phyloP scores from a whole-genome alignment of 1,140 invertebrate genomes.

The Dinoponera quadriceps region DNA sequence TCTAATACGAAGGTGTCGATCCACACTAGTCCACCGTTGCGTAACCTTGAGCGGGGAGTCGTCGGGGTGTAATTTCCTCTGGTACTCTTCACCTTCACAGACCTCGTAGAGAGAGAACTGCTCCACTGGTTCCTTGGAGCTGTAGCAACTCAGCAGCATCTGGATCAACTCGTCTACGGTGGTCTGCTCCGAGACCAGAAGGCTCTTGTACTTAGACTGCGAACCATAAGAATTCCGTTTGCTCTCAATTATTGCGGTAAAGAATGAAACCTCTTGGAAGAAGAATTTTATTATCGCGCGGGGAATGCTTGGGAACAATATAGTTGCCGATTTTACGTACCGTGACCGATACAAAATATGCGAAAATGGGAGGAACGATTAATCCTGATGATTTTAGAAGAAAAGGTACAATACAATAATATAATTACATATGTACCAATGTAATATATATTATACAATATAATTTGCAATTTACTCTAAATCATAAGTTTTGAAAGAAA shows the following conservation, averaged over 20 bases:
- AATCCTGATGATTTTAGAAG: no score
- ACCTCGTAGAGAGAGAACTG: slow-evolving; percentile 96
- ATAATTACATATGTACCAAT: no score
- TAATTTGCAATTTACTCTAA: no score
- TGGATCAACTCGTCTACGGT: slow-evolving; percentile 95
- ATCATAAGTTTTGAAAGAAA: no score
- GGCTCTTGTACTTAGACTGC: slow-evolving; percentile 95
- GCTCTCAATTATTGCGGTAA: slow-evolving; percentile 1
- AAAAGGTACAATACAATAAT: no score
- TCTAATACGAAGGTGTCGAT: slow-evolving; percentile 92
- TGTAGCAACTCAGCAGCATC: slow-evolving; percentile 94
- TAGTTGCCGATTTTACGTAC: not conserved
- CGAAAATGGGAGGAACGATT: no score
- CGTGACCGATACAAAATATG: no score
- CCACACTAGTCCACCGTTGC: slow-evolving; percentile 89
- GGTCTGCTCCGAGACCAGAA: slow-evolving; percentile 95
- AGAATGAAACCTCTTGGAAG: not conserved
- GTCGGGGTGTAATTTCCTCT: slow-evolving; percentile 94
- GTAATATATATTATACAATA: no score
- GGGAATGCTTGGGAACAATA: not conserved
- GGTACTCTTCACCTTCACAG: slow-evolving; percentile 90
- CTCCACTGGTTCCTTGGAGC: slow-evolving; percentile 92
- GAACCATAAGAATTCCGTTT: slow-evolving; percentile 67
- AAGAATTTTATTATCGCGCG: not conserved
- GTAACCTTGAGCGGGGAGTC: slow-evolving; percentile 94